Percentiles rank a stretch among this genome's conserved stretches.
Conservation (phyloP, 37 sponge, comb jelly and placozoan species). For the Hexactinellida sp. region DNA sequence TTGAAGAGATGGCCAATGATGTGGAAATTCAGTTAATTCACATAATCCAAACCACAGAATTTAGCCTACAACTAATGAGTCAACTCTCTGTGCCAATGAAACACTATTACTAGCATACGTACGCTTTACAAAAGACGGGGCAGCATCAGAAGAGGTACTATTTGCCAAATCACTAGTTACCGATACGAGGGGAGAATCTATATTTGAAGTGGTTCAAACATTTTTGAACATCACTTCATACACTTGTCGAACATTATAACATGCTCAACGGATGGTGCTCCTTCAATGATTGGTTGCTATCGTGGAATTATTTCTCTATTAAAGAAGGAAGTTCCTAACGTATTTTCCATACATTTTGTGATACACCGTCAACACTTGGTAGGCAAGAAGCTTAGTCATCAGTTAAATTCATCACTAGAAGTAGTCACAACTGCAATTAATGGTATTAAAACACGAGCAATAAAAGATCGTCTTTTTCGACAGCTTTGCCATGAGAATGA, state of each 20-base stretch:
- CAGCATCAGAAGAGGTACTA: slow-evolving; percentile 12
- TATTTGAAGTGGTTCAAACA: slow-evolving; percentile 15
- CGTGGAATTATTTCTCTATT: neutral
- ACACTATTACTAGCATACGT: slow-evolving; percentile 7
- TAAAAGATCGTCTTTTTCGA: slow-evolving; percentile 12
- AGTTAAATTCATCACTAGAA: slow-evolving; percentile 11
- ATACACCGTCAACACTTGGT: slow-evolving; percentile 7
- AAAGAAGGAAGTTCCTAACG: slow-evolving; percentile 1
- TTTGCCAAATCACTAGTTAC: slow-evolving; percentile 12
- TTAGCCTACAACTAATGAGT: slow-evolving; percentile 12
- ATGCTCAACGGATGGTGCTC: slow-evolving; percentile 18
- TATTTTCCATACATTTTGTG: neutral
- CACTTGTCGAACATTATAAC: neutral
- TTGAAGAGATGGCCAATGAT: slow-evolving; percentile 8
- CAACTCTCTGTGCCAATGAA: slow-evolving; percentile 16
- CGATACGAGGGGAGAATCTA: neutral
- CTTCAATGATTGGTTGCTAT: slow-evolving; percentile 15
- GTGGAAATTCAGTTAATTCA: slow-evolving; percentile 7
- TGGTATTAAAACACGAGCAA: neutral
- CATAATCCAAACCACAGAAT: slow-evolving; percentile 4
- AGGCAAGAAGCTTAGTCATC: slow-evolving; percentile 11
- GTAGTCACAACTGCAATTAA: slow-evolving; percentile 5
- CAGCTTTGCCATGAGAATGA: slow-evolving; percentile 16
- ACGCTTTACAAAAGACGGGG: slow-evolving; percentile 6
- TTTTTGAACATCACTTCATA: neutral